These are phyloP conservation scores for Falcaria lacertinaria DNA, from an alignment of 2,888 invertebrate genomes.

Conservation along the genomic window DNA sequence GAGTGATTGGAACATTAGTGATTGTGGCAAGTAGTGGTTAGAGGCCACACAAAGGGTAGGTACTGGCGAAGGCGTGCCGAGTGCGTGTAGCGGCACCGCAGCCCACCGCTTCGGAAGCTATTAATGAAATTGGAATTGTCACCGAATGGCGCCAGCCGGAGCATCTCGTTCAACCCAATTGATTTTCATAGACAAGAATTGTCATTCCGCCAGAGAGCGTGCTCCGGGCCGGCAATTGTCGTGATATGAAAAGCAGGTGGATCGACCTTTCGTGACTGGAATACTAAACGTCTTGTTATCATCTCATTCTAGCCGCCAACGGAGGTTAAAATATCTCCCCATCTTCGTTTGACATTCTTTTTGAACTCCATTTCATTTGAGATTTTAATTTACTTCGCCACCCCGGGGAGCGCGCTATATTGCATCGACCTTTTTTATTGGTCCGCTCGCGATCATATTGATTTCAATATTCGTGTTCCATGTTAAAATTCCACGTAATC, in stretches of 20 bases:
- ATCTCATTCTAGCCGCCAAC: conserved; percentile 59
- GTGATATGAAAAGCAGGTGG: conserved; percentile 77
- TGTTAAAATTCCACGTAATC: neutral
- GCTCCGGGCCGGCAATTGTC: conserved; percentile 71
- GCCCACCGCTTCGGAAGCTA: conserved; percentile 54
- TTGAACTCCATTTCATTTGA: conserved; percentile 44
- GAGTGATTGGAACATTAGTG: neutral
- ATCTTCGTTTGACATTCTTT: conserved; percentile 49
- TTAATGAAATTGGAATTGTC: conserved; percentile 70
- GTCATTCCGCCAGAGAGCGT: conserved; percentile 64
- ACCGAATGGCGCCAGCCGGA: conserved; percentile 32
- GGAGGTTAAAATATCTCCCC: conserved; percentile 59
- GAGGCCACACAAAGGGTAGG: conserved; percentile 19
- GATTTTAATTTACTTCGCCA: conserved; percentile 43
- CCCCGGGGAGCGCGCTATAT: conserved; percentile 25
- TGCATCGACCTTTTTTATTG: conserved; percentile 14
- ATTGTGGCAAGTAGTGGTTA: conserved; percentile 2
- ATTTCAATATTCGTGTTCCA: conserved; percentile 2
- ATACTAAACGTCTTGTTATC: conserved; percentile 72
- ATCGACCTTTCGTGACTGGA: conserved; percentile 63
- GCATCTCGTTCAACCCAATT: conserved; percentile 63
- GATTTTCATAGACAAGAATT: conserved; percentile 74
- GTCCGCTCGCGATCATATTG: conserved; percentile 17
- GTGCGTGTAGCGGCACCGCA: conserved; percentile 33
- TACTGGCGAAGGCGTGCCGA: conserved; percentile 22